A percentile compares a stretch with the other conserved stretches of the same genome.
Conservation (phyloP, 30 jellyfish, hydroid and myxozoan genomes). For the Hydra vulgaris region DNA sequence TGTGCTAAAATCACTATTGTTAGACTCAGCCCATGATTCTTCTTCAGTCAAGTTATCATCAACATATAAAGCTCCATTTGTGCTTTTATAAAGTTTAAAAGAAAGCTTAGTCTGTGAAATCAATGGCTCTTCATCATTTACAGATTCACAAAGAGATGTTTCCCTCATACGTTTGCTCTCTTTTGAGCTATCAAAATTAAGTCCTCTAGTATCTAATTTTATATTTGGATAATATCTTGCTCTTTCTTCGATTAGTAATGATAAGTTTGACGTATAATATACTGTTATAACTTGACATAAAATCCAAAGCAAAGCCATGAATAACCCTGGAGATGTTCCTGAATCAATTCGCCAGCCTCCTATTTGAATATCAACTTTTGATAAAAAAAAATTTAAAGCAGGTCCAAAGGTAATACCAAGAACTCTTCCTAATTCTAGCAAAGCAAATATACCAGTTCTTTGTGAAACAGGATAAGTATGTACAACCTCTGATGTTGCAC, state of each 20-base stretch:
- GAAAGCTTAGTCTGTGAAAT: not conserved
- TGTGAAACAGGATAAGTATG: slow-evolving; percentile 60
- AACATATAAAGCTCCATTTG: slow-evolving; percentile 13
- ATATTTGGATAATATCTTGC: slow-evolving; percentile 21
- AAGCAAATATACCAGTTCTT: slow-evolving; percentile 76
- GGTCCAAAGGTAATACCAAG: slow-evolving; percentile 93
- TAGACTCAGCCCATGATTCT: slow-evolving; percentile 8
- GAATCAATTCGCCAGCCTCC: slow-evolving; percentile 66
- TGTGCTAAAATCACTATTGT: not conserved
- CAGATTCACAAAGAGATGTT: slow-evolving; percentile 33
- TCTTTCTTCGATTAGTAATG: slow-evolving; percentile 20
- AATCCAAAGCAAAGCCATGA: slow-evolving; percentile 82
- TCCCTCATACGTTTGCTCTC: slow-evolving; percentile 21
- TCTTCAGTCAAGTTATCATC: slow-evolving; percentile 25
- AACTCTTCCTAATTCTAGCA: slow-evolving; percentile 88
- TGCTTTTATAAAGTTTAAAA: slow-evolving; percentile 6
- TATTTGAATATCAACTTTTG: slow-evolving; percentile 49
- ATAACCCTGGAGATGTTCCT: slow-evolving; percentile 93
- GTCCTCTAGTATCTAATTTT: slow-evolving; percentile 15
- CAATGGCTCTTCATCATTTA: slow-evolving; percentile 27
- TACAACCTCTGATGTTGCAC: slow-evolving; percentile 87
- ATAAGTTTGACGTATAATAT: slow-evolving; percentile 17
- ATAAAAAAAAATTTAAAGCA: slow-evolving; percentile 64
- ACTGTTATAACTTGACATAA: slow-evolving; percentile 53
- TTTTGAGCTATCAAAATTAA: not conserved